Base-by-base conservation (phyloP, 2,113 vertebrate species). In the Callorhinus ursinus region DNA sequence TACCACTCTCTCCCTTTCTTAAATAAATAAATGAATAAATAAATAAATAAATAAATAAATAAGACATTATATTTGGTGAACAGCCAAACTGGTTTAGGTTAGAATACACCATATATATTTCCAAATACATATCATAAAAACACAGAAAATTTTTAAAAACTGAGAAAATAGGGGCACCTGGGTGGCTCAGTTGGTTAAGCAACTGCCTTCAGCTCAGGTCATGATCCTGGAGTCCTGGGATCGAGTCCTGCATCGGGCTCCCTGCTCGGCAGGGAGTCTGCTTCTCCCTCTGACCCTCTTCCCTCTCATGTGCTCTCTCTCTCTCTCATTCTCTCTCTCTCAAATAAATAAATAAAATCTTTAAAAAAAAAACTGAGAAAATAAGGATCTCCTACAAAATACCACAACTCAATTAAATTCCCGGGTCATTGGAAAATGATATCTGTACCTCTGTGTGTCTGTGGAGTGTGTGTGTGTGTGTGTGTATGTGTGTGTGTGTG, bases 361-460 rank as follows among this genome's bases (percentile, higher is more conserved):
- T 39, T 39, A 39, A 39, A 39, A 39, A 39, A 39, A 39, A 39
- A 39, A 39, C 39, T 77, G 8, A 72, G 9, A 4, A 94, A 77
- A 55, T 36, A 76, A 86, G 33, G 89, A 63, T 63, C 31, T 63
- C 31, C 46, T 81, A 74, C 12, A 92, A 95, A 82, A 82, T 82
- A 87, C 59, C 74, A 96, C 93, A 96, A 89, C 5, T 84, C 59
- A 72, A 46, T 12, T 65, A 85, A 96, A 96, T 49, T 82, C 13
- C 67, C 87, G 22, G 24, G 10, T 49, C 67, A 93, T 10, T 87
- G 16, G 42, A 69, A 93, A 95, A 89, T 9, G 1, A 5, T 59
- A 12, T 36, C 24, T 63, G 0, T 33, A 76, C 4, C 2, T 55
- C 31, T 85, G 14, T 93, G 4, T 83, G 21, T 59, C 31, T 18